A percentile compares a stretch with the other conserved stretches of the same genome.
These are phyloP conservation scores for honey bee (Apis mellifera) DNA, from an alignment of 1,140 invertebrate genomes.

Conservation along the genomic window DNA sequence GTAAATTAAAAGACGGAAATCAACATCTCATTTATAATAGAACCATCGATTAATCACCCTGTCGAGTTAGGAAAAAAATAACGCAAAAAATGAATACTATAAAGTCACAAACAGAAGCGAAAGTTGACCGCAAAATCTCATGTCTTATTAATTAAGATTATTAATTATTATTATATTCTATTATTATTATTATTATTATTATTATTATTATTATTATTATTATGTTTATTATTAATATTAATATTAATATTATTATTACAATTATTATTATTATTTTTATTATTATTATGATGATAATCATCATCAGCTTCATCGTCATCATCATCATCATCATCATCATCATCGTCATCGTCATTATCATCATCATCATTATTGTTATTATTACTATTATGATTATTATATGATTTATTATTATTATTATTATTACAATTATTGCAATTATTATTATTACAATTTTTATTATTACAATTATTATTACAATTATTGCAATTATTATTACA, in stretches of 20 bases:
- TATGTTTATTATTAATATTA: conserved; percentile 51
- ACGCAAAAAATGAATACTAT: conserved; percentile 57
- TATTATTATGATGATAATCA: conserved; percentile 56
- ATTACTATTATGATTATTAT: conserved; percentile 39
- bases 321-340: conserved; percentile 51
- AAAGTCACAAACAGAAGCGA: conserved; percentile 66
- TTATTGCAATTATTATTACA: too few species aligned
- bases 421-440: too few species aligned
- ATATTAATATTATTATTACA: conserved; percentile 55
- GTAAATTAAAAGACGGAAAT: conserved; percentile 73
- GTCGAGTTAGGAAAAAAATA: conserved; percentile 59
- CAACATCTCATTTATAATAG: conserved; percentile 72
- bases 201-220: conserved; percentile 62
- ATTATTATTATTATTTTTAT: conserved; percentile 64
- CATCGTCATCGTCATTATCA: not conserved
- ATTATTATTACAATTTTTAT: too few species aligned
- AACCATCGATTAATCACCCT: conserved; percentile 63
- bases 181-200: conserved; percentile 55
- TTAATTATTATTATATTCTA: conserved; percentile 62
- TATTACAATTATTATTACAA: too few species aligned
- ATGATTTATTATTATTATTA: too few species aligned
- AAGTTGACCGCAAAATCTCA: conserved; percentile 74
- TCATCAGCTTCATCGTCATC: conserved; percentile 39
- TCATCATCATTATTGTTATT: conserved; percentile 71
- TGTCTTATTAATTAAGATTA: conserved; percentile 74